Evolutionary conservation across 2,113 vertebrate species (phyloP), one percentile per base, ranked within the genome.

Genomic region (Hemiscyllium ocellatum): DNA sequence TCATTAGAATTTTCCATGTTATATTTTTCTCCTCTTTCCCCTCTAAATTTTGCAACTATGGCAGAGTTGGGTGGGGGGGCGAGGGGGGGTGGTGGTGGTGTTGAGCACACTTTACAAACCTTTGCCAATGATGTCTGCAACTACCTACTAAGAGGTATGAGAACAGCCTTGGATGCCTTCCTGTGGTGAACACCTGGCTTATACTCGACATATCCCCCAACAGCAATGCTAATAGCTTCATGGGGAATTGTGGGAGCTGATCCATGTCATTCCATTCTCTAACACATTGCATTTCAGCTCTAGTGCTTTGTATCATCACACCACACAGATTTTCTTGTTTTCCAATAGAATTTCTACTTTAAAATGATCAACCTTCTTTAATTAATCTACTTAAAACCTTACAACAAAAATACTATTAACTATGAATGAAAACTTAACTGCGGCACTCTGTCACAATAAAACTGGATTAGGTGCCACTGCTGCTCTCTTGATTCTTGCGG

Each of bases 111-210:
- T 66, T 91, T n/a, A 33, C 33, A 91, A 61, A 17, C 89, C 56
- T 66, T 91, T 91, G 56, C 89, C 61, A 91, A 65, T 66, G 56
- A 33, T 61, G 6, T 66, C 89, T 20, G 61, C 65, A 91, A 91
- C 5, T 91, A 61, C 89, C 89, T 66, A 66, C 89, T 66, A 42
- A 5, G 33, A 66, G 89, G 56, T 91, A 66, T 91, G 56, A 91
- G 89, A 66, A 19, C 15, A 91, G 89, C 33, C 33, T 12, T n/a
- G 33, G 17, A 91, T 37, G 86, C 89, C 56, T 91, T 61, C 61
- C 89, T 91, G 89, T 66, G 89, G 89, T 91, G 61, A 91, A 91
- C 61, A 91, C 89, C 89, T 91, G 61, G 89, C n/a, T 66, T 91
- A 91, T 91, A 17, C n/a, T 91, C n/a, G 89, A 91, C 1, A 61